Evolutionary conservation across 2,888 invertebrate genomes (phyloP).

Genomic region (Odontomyia ornata): DNA sequence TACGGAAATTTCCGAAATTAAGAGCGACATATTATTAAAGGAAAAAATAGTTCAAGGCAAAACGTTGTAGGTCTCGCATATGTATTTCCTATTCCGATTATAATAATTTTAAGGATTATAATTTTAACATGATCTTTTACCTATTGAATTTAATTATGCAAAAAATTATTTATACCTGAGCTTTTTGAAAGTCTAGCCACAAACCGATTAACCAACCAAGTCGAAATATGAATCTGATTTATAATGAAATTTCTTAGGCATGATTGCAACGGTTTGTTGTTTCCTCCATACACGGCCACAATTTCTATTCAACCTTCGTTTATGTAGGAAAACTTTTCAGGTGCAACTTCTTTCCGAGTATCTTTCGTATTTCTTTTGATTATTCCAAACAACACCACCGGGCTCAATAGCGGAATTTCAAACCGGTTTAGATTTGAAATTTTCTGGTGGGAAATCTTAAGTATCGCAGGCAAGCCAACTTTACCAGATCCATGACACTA

Average conservation of each 20-base stretch:
- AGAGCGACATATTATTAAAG: too few relatives aligned
- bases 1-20: too few relatives aligned
- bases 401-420: slow-evolving; percentile 29
- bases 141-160: too few relatives aligned
- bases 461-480: slow-evolving; percentile 2
- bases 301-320: slow-evolving; percentile 14
- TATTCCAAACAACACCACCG: background rate
- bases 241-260: background rate
- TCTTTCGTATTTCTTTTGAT: slow-evolving; percentile 10
- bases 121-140: too few relatives aligned
- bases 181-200: too few relatives aligned
- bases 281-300: background rate
- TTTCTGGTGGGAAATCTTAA: slow-evolving; percentile 43
- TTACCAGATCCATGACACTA: slow-evolving; percentile 29
- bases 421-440: slow-evolving; percentile 37
- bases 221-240: background rate
- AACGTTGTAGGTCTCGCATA: too few relatives aligned
- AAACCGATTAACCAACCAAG: too few relatives aligned
- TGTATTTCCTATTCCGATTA: too few relatives aligned
- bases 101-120: too few relatives aligned
- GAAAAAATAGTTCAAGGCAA: too few relatives aligned
- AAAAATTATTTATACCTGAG: too few relatives aligned
- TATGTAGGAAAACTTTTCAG: slow-evolving; percentile 29
- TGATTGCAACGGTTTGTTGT: background rate
- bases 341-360: slow-evolving; percentile 19